Percentiles rank a stretch among this genome's conserved stretches.
phyloP scores from a whole-genome alignment of 2,797 vertebrate species.

The Sylvilagus floridanus region DNA sequence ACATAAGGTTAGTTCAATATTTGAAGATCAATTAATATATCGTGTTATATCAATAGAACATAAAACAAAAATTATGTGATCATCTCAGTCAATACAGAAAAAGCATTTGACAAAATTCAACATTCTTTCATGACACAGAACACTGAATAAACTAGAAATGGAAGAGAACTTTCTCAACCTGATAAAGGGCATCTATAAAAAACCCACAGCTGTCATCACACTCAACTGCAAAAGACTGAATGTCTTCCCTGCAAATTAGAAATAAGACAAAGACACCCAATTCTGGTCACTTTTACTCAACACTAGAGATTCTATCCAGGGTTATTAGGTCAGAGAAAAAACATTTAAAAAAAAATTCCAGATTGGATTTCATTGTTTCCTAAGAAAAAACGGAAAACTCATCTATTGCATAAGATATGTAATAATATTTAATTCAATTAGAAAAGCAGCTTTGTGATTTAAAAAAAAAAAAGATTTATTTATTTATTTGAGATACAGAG shows the following conservation, averaged over 20 bases:
- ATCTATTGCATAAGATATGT: background rate
- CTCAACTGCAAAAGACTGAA: background rate
- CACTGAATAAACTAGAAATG: background rate
- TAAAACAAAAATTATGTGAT: background rate
- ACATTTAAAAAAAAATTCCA: background rate
- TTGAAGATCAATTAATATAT: background rate
- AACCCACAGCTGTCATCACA: background rate
- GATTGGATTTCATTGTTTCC: background rate
- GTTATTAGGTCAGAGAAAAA: background rate
- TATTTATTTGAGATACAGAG: too few relatives aligned
- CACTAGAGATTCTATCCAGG: background rate
- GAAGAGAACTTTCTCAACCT: background rate
- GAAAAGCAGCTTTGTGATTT: background rate
- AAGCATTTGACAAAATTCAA: background rate
- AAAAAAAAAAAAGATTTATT: background rate
- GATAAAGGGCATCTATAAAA: background rate
- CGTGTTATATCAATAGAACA: background rate
- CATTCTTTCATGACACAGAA: background rate
- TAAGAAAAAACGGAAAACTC: background rate
- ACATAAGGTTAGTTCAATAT: background rate
- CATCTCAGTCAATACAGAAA: background rate
- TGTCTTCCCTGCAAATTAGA: background rate
- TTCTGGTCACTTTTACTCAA: slow-evolving; percentile 21
- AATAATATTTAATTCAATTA: slow-evolving; percentile 1
- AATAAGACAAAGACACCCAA: background rate